Evolutionary conservation across 2,113 vertebrate species (phyloP).

Genomic region (Hemibagrus wyckioides): DNA sequence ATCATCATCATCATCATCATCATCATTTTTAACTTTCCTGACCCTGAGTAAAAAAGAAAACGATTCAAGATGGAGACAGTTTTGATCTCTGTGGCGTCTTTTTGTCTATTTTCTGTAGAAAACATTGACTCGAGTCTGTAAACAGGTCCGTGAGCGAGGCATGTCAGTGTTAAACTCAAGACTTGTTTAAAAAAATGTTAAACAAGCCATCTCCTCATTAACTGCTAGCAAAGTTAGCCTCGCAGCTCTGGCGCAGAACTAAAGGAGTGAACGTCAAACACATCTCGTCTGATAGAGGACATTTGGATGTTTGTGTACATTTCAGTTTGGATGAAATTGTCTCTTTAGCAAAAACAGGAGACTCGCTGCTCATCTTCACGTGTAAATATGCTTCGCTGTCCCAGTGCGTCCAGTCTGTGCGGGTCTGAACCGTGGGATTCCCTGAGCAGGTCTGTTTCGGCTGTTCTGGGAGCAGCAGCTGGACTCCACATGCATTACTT

Average conservation of each 20-base stretch:
- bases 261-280: background rate
- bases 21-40: background rate
- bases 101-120: background rate
- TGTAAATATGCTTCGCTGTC: background rate
- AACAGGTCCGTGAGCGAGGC: background rate
- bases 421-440: slow-evolving; percentile 6
- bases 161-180: background rate
- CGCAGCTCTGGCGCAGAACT: background rate
- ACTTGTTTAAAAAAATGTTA: background rate
- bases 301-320: background rate
- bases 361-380: background rate
- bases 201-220: background rate
- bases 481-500: slow-evolving; percentile 14
- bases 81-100: background rate
- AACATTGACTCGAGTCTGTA: background rate
- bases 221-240: background rate
- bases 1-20: background rate
- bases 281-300: background rate
- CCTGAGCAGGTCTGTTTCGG: slow-evolving; percentile 1
- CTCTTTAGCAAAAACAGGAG: background rate
- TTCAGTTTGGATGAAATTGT: background rate
- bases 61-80: background rate
- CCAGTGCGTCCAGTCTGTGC: background rate
- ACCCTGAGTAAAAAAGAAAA: background rate
- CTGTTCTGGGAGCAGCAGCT: slow-evolving; percentile 16